These are phyloP conservation scores for Papio anubis DNA, from an alignment of 2,113 vertebrate genomes.

Conservation along the genomic window DNA sequence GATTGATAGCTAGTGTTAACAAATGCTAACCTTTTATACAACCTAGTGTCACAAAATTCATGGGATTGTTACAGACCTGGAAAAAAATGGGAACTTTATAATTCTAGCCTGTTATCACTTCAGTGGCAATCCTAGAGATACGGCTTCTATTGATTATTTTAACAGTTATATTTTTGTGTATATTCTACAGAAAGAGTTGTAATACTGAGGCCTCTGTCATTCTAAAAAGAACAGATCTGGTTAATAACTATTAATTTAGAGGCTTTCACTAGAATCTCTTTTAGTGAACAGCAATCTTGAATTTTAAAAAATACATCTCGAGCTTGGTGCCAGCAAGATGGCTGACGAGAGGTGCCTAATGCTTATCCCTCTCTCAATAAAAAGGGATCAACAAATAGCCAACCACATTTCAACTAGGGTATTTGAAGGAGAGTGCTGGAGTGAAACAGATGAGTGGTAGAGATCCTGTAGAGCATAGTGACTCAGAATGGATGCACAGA, in stretches of 20 bases:
- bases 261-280: neutral
- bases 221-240: neutral
- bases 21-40: neutral
- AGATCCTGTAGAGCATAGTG: neutral
- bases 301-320: neutral
- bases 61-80: neutral
- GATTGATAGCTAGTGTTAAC: neutral
- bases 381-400: neutral
- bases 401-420: neutral
- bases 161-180: neutral
- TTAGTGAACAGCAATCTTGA: neutral
- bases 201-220: neutral
- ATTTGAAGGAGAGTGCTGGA: neutral
- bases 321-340: neutral
- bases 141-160: neutral
- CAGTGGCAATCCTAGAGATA: neutral
- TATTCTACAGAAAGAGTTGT: neutral
- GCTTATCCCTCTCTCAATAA: neutral
- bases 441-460: neutral
- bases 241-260: neutral
- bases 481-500: neutral
- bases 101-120: neutral
- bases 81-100: neutral
- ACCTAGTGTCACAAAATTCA: constrained; percentile 1
- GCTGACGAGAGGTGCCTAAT: neutral